These are phyloP conservation scores for Chrysopa pallens DNA, from an alignment of 1,140 invertebrate genomes.

Conservation along the genomic window DNA sequence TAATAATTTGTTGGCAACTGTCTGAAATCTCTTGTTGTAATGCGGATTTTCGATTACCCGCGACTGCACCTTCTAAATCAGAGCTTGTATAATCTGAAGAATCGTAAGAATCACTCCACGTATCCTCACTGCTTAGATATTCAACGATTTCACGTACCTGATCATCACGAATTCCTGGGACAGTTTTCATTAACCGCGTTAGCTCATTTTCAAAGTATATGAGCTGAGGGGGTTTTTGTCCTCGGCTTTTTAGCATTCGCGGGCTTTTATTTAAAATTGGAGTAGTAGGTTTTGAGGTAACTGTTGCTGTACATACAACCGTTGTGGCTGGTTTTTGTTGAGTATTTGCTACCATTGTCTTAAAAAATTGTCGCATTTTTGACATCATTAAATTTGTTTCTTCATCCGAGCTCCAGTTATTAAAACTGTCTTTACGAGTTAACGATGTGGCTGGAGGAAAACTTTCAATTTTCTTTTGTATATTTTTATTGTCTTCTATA, in stretches of 20 bases:
- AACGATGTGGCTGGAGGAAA: constrained; percentile 33
- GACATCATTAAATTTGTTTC: constrained; percentile 90
- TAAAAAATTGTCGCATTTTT: constrained; percentile 81
- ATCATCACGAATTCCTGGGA: constrained; percentile 73
- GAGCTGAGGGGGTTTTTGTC: constrained; percentile 61
- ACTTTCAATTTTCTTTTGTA: constrained; percentile 22
- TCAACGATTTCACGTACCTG: constrained; percentile 82
- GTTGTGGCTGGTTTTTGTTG: constrained; percentile 31
- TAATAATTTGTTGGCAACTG: constrained; percentile 74
- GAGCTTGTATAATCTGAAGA: constrained; percentile 81
- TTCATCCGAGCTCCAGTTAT: constrained; percentile 84
- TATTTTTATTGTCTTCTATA: constrained; percentile 12
- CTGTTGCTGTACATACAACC: no score
- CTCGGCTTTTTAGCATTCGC: constrained; percentile 26
- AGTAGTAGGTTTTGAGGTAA: constrained; percentile 21
- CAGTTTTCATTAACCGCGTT: constrained; percentile 79
- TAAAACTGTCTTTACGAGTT: constrained; percentile 72
- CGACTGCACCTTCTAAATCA: constrained; percentile 55
- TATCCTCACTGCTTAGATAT: constrained; percentile 78
- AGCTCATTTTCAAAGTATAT: constrained; percentile 78
- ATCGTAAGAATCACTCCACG: constrained; percentile 83
- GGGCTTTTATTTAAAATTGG: constrained; percentile 32
- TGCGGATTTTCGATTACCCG: constrained; percentile 41
- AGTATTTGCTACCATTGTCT: constrained; percentile 58
- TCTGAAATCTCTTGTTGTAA: constrained; percentile 71